These are phyloP conservation scores for Leguminivora glycinivorella DNA, from an alignment of 1,140 invertebrate genomes.

Conservation along the genomic window DNA sequence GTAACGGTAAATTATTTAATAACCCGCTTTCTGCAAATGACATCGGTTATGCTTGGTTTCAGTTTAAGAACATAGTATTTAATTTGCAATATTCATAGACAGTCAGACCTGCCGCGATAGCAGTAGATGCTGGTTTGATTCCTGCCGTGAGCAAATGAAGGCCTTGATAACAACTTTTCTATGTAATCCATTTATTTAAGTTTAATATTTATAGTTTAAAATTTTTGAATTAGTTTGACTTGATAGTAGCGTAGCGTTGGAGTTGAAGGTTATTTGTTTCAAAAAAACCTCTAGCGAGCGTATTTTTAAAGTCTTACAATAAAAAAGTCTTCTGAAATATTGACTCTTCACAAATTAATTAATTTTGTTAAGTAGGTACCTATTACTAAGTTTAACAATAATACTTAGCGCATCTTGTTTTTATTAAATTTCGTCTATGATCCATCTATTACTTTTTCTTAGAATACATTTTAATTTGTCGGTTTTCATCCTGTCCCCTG, in stretches of 20 bases:
- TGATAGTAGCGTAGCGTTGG: too few relatives aligned
- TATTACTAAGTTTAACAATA: neutral
- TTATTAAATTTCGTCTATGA: neutral
- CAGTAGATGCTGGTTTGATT: too few relatives aligned
- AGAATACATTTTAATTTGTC: neutral
- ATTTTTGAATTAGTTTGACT: too few relatives aligned
- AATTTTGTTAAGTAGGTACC: neutral
- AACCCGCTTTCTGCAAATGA: constrained; percentile 1
- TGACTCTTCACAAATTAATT: neutral
- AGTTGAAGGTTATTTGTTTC: too few relatives aligned
- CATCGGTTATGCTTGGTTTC: neutral
- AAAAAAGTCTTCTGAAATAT: neutral
- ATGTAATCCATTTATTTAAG: too few relatives aligned
- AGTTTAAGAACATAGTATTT: neutral
- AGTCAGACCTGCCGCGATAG: too few relatives aligned
- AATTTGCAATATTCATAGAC: neutral
- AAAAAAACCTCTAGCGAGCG: too few relatives aligned
- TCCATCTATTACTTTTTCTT: neutral
- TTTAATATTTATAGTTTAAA: too few relatives aligned
- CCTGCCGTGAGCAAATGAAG: too few relatives aligned
- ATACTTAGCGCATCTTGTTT: neutral
- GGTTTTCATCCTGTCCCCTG: neutral
- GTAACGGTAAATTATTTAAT: constrained; percentile 24
- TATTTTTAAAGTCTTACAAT: neutral
- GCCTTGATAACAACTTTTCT: too few relatives aligned